Evolutionary conservation across 2,797 vertebrate species (phyloP).

Genomic region (Pteronotus mesoamericanus): DNA sequence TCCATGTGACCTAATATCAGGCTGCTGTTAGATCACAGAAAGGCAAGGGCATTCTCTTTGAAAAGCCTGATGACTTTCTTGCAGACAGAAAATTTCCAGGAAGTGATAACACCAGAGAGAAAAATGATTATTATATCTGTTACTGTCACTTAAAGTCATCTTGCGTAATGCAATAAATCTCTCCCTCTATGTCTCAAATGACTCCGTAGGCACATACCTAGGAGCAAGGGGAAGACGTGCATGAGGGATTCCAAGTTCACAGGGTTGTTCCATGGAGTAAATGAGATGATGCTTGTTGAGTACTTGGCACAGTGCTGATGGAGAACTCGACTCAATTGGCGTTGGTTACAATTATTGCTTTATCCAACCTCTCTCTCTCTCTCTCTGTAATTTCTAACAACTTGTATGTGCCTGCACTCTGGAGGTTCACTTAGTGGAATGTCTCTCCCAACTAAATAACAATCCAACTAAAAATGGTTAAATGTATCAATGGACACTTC

Average conservation of each 20-base stretch:
- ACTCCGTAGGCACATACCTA: too few species aligned
- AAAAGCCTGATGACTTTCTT: neutral
- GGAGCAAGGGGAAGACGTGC: neutral
- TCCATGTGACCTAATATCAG: neutral
- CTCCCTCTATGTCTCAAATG: neutral
- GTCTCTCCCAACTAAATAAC: neutral
- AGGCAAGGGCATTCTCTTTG: neutral
- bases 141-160: neutral
- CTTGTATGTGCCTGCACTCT: neutral
- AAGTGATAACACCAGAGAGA: neutral
- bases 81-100: neutral
- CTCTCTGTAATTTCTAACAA: neutral
- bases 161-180: neutral
- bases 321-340: neutral
- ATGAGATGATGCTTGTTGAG: neutral
- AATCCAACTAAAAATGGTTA: neutral
- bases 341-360: neutral
- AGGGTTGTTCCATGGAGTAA: neutral
- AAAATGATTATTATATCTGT: neutral
- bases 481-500: neutral
- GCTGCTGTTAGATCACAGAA: neutral
- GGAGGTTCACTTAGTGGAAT: neutral
- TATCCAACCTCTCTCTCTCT: neutral
- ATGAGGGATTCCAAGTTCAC: accelerated
- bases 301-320: too few species aligned